Conservation (phyloP, 2,113 vertebrate species). For the Grantiella picta region DNA sequence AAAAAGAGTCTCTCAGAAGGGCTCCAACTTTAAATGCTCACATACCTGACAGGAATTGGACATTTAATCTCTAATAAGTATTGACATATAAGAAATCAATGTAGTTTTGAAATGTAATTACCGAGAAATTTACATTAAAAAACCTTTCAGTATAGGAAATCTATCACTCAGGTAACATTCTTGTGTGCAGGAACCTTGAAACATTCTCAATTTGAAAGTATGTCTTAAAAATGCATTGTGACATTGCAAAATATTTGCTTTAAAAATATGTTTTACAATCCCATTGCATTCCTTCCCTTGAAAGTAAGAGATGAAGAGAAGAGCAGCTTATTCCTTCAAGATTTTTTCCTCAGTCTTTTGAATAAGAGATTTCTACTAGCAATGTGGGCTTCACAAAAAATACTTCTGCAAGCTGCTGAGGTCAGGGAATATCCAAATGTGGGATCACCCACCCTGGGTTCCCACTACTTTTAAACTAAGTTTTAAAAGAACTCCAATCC, state of each 20-base stretch:
- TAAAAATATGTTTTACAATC: not conserved
- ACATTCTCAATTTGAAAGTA: not conserved
- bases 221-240: not conserved
- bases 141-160: slow-evolving; percentile 3
- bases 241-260: not conserved
- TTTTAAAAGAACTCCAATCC: not conserved
- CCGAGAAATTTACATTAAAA: not conserved
- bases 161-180: not conserved
- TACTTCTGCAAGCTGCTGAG: not conserved
- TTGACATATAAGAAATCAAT: slow-evolving; percentile 55
- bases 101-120: slow-evolving; percentile 54
- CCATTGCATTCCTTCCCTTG: not conserved
- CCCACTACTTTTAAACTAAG: not conserved
- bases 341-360: not conserved
- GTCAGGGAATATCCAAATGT: not conserved
- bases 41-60: not conserved
- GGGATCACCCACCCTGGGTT: not conserved
- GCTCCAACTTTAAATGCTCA: not conserved
- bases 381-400: not conserved
- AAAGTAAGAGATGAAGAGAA: not conserved
- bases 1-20: not conserved
- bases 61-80: slow-evolving; percentile 44
- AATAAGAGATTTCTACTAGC: not conserved
- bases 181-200: not conserved
- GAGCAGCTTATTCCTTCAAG: not conserved